A percentile compares a stretch with the other conserved stretches of the same genome.
Conservation (phyloP, 2,113 vertebrate genomes). For the Otis tarda region DNA sequence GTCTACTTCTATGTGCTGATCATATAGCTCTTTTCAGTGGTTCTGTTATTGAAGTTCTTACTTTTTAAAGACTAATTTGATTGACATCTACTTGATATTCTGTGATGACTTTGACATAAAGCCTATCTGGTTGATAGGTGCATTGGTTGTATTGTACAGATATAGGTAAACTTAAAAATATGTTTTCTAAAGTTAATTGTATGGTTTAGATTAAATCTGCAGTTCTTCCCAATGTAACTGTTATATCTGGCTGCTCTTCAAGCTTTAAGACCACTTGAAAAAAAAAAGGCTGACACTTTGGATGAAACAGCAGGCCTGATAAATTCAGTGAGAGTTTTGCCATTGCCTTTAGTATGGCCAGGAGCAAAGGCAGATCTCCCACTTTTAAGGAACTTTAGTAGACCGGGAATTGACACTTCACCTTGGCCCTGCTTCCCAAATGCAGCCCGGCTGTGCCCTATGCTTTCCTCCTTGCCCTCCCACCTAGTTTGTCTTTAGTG, state of each 20-base stretch:
- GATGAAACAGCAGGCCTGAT: background rate
- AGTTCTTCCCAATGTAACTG: background rate
- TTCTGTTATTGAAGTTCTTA: background rate
- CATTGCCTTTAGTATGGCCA: background rate
- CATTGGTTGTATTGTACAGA: slow-evolving; percentile 1
- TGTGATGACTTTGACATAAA: slow-evolving; percentile 13
- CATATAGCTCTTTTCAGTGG: background rate
- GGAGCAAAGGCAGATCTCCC: background rate
- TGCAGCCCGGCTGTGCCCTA: background rate
- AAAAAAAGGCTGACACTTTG: background rate
- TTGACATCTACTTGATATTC: slow-evolving; percentile 26
- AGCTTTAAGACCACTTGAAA: background rate
- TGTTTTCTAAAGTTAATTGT: slow-evolving; percentile 33
- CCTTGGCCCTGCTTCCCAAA: background rate
- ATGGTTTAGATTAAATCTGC: slow-evolving; percentile 18
- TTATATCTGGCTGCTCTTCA: background rate
- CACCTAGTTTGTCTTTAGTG: too few relatives aligned
- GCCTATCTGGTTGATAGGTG: background rate
- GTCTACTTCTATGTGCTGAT: background rate
- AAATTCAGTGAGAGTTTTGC: background rate
- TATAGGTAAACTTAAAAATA: slow-evolving; percentile 1
- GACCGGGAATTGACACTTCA: background rate
- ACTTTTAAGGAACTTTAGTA: background rate
- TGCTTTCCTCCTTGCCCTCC: background rate
- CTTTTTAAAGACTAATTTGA: slow-evolving; percentile 24